These are phyloP conservation scores for Peromyscus attwateri DNA, from an alignment of 2,797 vertebrate species.

Conservation along the genomic window DNA sequence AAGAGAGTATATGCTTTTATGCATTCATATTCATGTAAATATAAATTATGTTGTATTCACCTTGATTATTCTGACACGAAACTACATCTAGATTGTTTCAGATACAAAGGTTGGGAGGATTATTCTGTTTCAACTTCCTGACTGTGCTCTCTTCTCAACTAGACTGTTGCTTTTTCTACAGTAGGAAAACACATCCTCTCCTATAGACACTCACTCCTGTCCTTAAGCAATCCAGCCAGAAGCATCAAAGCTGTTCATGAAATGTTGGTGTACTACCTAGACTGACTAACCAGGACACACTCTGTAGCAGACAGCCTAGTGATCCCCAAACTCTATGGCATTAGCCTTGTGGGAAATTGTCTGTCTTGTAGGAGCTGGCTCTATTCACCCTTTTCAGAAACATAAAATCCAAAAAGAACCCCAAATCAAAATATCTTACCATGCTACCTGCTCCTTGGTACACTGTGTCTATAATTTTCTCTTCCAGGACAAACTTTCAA, in stretches of 20 bases:
- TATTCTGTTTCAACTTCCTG: background rate
- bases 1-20: background rate
- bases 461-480: background rate
- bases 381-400: background rate
- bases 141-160: background rate
- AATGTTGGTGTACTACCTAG: background rate
- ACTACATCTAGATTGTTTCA: background rate
- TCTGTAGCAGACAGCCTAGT: background rate
- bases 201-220: background rate
- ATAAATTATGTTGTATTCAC: background rate
- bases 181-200: conserved; percentile 18
- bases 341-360: background rate
- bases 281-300: background rate
- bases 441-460: background rate
- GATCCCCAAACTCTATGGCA: background rate
- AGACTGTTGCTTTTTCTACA: background rate
- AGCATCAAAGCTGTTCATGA: background rate
- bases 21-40: background rate
- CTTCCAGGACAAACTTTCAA: background rate
- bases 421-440: background rate
- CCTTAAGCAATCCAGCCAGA: background rate
- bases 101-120: background rate
- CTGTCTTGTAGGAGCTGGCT: background rate
- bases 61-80: background rate
- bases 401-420: background rate